These are phyloP conservation scores for Athripsodes cinereus DNA, from an alignment of 2,888 invertebrate species.

Conservation along the genomic window DNA sequence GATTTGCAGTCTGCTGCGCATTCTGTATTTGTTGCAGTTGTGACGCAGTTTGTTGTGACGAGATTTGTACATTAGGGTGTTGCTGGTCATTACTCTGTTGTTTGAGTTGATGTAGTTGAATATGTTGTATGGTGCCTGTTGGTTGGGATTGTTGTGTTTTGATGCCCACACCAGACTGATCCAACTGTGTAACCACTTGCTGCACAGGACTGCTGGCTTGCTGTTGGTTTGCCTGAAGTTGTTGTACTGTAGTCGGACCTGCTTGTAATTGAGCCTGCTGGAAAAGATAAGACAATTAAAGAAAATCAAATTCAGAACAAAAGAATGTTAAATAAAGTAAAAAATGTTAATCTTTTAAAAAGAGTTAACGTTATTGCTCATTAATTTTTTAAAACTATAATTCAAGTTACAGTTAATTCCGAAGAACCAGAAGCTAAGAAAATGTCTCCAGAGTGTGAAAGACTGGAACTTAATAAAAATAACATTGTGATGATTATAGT, in stretches of 20 bases:
- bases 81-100: slow-evolving; percentile 19
- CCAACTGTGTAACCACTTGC: slow-evolving; percentile 37
- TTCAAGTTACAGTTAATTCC: too few species aligned
- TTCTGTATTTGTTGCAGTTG: slow-evolving; percentile 27
- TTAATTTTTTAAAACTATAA: too few species aligned
- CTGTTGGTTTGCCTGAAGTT: slow-evolving; percentile 33
- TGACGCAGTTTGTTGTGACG: slow-evolving; percentile 20
- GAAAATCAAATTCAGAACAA: background rate
- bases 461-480: too few species aligned
- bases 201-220: slow-evolving; percentile 38
- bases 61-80: slow-evolving; percentile 14
- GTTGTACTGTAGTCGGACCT: slow-evolving; percentile 29
- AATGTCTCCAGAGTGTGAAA: too few species aligned
- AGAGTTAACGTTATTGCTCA: too few species aligned
- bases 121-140: slow-evolving; percentile 22
- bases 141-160: slow-evolving; percentile 29
- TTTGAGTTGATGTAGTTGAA: slow-evolving; percentile 26
- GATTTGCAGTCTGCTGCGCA: slow-evolving; percentile 46
- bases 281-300: slow-evolving; percentile 19
- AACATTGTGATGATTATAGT: too few species aligned
- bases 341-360: too few species aligned
- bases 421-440: too few species aligned
- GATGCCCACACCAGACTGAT: slow-evolving; percentile 33
- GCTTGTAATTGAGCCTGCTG: slow-evolving; percentile 67
- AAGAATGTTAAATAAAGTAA: too few species aligned